Percentiles rank a stretch among this genome's conserved stretches.
Evolutionary conservation across 2,888 invertebrate genomes (phyloP).

Genomic region (Mermis nigrescens): DNA sequence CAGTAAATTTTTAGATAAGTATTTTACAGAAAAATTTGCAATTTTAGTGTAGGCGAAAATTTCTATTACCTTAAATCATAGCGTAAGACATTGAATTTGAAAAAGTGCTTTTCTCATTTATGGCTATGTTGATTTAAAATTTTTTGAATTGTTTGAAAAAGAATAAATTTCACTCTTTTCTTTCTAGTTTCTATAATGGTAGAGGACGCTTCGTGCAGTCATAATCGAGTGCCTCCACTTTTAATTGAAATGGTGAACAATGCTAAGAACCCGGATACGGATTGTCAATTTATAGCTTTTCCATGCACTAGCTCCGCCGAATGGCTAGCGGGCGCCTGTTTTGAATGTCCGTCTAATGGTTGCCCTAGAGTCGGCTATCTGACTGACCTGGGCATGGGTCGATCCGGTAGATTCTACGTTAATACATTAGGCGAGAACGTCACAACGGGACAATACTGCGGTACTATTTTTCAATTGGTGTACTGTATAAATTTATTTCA

Average conservation of each 20-base stretch:
- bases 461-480: too few relatives aligned
- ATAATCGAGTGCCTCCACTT: slow-evolving; percentile 60
- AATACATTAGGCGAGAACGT: not conserved
- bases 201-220: slow-evolving; percentile 56
- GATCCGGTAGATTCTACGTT: not conserved
- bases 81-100: too few relatives aligned
- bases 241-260: slow-evolving; percentile 56
- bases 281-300: slow-evolving; percentile 56
- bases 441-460: not conserved
- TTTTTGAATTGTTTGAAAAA: too few relatives aligned
- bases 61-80: too few relatives aligned
- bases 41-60: too few relatives aligned
- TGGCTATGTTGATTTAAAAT: too few relatives aligned
- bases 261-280: slow-evolving; percentile 34
- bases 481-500: too few relatives aligned
- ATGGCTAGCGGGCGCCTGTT: slow-evolving; percentile 54
- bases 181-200: slow-evolving; percentile 1
- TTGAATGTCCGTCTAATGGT: not conserved
- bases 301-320: slow-evolving; percentile 59
- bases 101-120: too few relatives aligned
- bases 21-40: too few relatives aligned
- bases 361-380: not conserved
- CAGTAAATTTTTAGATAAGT: too few relatives aligned
- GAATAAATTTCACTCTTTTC: too few relatives aligned
- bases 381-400: not conserved